These are phyloP conservation scores for Congeria kusceri DNA, from an alignment of 2,888 invertebrate species.

Conservation along the genomic window DNA sequence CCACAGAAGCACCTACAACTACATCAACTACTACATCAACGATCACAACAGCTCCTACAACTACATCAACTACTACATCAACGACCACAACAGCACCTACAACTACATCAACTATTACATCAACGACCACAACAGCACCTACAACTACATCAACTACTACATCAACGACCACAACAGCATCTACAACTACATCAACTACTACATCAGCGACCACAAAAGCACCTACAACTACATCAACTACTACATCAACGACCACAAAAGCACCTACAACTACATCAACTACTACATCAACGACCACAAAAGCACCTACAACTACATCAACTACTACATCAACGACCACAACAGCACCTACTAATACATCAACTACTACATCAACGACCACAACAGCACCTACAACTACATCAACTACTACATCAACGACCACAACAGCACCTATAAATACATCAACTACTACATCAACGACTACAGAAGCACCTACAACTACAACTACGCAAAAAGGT, in stretches of 20 bases:
- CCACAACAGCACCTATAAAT: conserved; percentile 3
- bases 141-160: conserved; percentile 6
- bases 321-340: not conserved
- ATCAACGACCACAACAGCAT: not conserved
- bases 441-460: not conserved
- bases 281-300: not conserved
- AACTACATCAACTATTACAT: not conserved
- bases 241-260: not conserved
- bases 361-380: not conserved
- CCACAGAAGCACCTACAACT: conserved; percentile 7
- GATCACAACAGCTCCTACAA: conserved; percentile 2
- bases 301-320: not conserved
- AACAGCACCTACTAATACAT: not conserved
- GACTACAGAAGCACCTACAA: not conserved
- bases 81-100: conserved; percentile 3
- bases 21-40: conserved; percentile 19
- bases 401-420: not conserved
- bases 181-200: conserved; percentile 6
- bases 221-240: conserved; percentile 5
- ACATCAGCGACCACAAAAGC: not conserved
- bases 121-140: conserved; percentile 1
- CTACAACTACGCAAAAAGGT: not conserved
- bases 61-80: conserved; percentile 4
- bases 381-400: conserved; percentile 1
- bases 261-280: conserved; percentile 7